Base-by-base conservation (phyloP, 2,113 vertebrate genomes). In the Chinchilla lanigera region DNA sequence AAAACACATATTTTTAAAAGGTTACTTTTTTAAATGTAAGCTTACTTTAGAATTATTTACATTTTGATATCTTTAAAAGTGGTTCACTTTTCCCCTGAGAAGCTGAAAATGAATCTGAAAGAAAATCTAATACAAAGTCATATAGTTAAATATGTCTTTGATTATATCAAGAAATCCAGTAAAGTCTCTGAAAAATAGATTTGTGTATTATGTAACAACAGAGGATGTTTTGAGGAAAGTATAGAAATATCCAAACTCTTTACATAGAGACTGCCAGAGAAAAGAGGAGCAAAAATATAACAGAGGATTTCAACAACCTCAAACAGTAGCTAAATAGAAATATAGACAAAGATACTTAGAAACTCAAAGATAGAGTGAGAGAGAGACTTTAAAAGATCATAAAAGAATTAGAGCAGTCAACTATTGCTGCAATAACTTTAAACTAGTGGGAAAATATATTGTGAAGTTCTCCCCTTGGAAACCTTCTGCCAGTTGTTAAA, bases 61-160 rank as follows among this genome's bases (percentile, higher is more conserved):
- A 38, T 26, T 92, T 95, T 75, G 61, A 69, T 17, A 83, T 41
- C n/a, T 33, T 90, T 20, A 91, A 86, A 94, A 90, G 93, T 65
- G 24, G 10, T 87, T 80, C 78, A 56, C 58, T 93, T 96, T 91
- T 60, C 75, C 85, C 87, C 78, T 93, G 73, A 96, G 84, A 94
- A 86, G 30, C 47, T 78, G 38, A 69, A 84, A 81, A 94, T 75
- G 41, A 96, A 95, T 87, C 61, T 60, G 4, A 89, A 28, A 95
- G 33, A 50, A 92, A 90, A 93, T 10, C 11, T 63, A 85, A 88
- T 80, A 54, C 35, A 65, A 93, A 30, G 30, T 47, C 75, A 90
- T 67, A 20, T 44, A 82, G 35, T 93, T 85, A 90, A 94, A 78
- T 82, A 81, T 13, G 22, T 54, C 50, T 87, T 95, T 96, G 61